These are phyloP conservation scores for Poeciliopsis turrubarensis DNA, from an alignment of 2,113 vertebrate species.

Conservation along the genomic window DNA sequence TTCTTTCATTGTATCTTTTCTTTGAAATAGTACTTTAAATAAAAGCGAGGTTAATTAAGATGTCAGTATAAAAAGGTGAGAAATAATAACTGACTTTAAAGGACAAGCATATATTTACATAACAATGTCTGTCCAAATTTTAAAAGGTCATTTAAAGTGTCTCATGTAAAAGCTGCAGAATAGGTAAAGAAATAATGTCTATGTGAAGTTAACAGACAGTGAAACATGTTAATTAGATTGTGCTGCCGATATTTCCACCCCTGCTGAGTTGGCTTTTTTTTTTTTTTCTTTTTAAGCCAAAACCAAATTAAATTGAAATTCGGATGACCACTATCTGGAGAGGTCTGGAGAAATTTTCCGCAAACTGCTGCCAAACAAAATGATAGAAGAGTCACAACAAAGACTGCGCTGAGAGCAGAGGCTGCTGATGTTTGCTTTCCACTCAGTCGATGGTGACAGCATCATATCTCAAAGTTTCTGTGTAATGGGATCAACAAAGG, in stretches of 20 bases:
- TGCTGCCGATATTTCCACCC: slow-evolving; percentile 44
- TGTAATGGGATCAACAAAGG: slow-evolving; percentile 39
- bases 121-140: slow-evolving; percentile 34
- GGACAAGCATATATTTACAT: slow-evolving; percentile 45
- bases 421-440: slow-evolving; percentile 16
- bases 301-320: slow-evolving; percentile 48
- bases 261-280: slow-evolving; percentile 29
- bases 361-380: slow-evolving; percentile 51
- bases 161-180: slow-evolving; percentile 5
- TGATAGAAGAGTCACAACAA: slow-evolving; percentile 49
- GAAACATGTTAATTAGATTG: slow-evolving; percentile 51
- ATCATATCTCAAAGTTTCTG: slow-evolving; percentile 32
- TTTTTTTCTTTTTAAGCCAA: slow-evolving; percentile 43
- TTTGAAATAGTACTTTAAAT: slow-evolving; percentile 11
- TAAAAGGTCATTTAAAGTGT: slow-evolving; percentile 38
- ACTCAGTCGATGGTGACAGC: background rate
- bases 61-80: slow-evolving; percentile 7
- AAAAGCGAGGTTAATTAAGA: slow-evolving; percentile 47
- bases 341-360: slow-evolving; percentile 29
- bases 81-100: slow-evolving; percentile 3
- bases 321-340: slow-evolving; percentile 7
- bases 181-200: slow-evolving; percentile 36
- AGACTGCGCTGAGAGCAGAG: slow-evolving; percentile 10
- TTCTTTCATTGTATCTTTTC: slow-evolving; percentile 21
- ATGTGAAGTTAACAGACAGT: slow-evolving; percentile 31